Percentiles rank a stretch among this genome's conserved stretches.
Evolutionary conservation across 1,140 invertebrate genomes (phyloP).

Genomic region (Pseudomyrmex cubaensis): DNA sequence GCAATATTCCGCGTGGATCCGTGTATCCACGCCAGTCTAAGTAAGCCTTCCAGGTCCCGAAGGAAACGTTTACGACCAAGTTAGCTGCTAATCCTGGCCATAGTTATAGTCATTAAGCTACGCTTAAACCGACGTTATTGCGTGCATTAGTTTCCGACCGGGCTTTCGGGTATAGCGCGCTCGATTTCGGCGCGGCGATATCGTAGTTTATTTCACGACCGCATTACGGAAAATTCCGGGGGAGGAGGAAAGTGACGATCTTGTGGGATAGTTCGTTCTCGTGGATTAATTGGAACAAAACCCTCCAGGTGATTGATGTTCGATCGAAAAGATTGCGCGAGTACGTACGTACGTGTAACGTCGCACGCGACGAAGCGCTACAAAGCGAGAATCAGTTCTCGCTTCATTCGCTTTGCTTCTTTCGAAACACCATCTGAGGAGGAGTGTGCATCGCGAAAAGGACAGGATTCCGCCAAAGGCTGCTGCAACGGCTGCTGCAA

Average conservation of each 20-base stretch:
- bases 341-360: background rate
- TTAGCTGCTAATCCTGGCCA: conserved; percentile 79
- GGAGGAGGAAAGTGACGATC: too few species aligned
- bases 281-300: too few species aligned
- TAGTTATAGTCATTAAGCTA: conserved; percentile 77
- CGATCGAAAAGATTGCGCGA: conserved; percentile 7
- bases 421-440: background rate
- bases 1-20: conserved; percentile 52
- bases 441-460: background rate
- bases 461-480: conserved; percentile 42
- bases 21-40: conserved; percentile 54
- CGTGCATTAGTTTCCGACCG: conserved; percentile 75
- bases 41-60: conserved; percentile 62
- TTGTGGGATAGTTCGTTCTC: too few species aligned
- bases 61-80: conserved; percentile 79
- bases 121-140: conserved; percentile 73
- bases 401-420: conserved; percentile 23
- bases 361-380: background rate
- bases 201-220: conserved; percentile 53
- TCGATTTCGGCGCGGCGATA: conserved; percentile 47
- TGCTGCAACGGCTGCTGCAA: conserved; percentile 36
- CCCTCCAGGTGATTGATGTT: background rate
- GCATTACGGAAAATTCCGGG: background rate
- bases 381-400: conserved; percentile 9
- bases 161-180: conserved; percentile 32